Base-by-base conservation (phyloP, 2,888 invertebrate species). In the Lydus trimaculatus region DNA sequence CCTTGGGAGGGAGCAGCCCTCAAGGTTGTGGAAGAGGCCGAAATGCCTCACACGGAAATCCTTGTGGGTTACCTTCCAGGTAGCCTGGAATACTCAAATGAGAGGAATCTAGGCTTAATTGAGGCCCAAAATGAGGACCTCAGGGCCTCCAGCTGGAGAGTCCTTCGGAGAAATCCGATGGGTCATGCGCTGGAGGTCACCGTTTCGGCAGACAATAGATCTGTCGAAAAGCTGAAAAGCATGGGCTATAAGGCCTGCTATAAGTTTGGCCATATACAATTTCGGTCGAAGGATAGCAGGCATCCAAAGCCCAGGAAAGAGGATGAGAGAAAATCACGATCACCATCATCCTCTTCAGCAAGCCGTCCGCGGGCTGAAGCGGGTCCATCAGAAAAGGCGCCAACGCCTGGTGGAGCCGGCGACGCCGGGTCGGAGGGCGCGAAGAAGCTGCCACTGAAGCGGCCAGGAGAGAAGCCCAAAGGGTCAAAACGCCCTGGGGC, bases 1-100 rank as follows among this genome's bases (percentile, higher is more conserved):
- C 58, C 58, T 4, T 28, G 28, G 58, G 28, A 58, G 0, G 58
- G 15, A 8, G 58, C 58, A 28, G 28, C 28, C 15, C 28, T 58
- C 6, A 61, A 65, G 52, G 65, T 65, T 56, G 65, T 33, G 31
- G 60, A 23, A 48, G 43, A 48, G 20, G 17, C 48, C 2, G 48
- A 20, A 0, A 6, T 48, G 9, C 48, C 48, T 48, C 20, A 20
- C 17, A 7, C 48, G n/a, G 48, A 48, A 48, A 48, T 48, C 8
- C 48, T 48, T 20, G 48, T 20, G 48, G 20, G 48, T 0, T 48
- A 20, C 20, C 9, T 48, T 2, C 20, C 48, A 48, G 48, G 2
- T 4, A 48, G 48, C 2, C 48, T 9, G 8, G 20, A 48, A 0
- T 48, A 48, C 11, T 48, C 48, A 8, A 31, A 17, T 31, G 36